A percentile compares a stretch with the other conserved stretches of the same genome.
These are phyloP conservation scores for Hydropsyche betteni DNA, from an alignment of 2,888 invertebrate species.

Conservation along the genomic window DNA sequence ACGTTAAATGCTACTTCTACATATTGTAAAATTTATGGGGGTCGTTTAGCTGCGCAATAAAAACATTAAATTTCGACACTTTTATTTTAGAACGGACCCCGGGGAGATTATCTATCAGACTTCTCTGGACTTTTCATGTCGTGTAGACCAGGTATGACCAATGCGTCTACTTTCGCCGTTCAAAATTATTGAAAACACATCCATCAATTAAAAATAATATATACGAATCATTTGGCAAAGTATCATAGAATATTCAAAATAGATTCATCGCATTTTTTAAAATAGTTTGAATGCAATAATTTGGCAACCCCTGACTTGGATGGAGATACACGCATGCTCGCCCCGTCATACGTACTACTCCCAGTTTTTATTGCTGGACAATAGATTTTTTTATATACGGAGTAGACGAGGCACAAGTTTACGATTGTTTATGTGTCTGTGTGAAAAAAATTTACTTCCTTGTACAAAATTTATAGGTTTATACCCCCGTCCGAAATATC, in stretches of 20 bases:
- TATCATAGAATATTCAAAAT: too few species aligned
- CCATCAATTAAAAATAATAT: too few species aligned
- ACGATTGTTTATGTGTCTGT: constrained; percentile 38
- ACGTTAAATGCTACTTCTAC: constrained; percentile 46
- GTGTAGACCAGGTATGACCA: neutral
- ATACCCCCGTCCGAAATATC: constrained; percentile 9
- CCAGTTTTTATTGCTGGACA: constrained; percentile 41
- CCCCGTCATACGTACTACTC: constrained; percentile 18
- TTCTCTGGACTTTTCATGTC: neutral
- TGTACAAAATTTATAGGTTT: constrained; percentile 43
- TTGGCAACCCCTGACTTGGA: too few species aligned
- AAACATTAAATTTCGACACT: constrained; percentile 52
- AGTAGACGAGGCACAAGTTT: constrained; percentile 29
- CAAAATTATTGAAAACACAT: too few species aligned
- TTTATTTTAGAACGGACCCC: constrained; percentile 46
- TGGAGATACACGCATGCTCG: constrained; percentile 35
- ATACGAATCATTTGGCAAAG: too few species aligned
- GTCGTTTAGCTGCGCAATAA: constrained; percentile 50
- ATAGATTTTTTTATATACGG: constrained; percentile 31
- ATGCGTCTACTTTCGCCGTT: too few species aligned
- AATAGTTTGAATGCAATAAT: too few species aligned
- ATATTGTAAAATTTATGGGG: constrained; percentile 51
- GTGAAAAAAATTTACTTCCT: constrained; percentile 47
- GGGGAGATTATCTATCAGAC: neutral
- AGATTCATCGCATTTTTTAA: neutral